phyloP scores from a whole-genome alignment of 2,888 invertebrate genomes.

The Apamea crenata region DNA sequence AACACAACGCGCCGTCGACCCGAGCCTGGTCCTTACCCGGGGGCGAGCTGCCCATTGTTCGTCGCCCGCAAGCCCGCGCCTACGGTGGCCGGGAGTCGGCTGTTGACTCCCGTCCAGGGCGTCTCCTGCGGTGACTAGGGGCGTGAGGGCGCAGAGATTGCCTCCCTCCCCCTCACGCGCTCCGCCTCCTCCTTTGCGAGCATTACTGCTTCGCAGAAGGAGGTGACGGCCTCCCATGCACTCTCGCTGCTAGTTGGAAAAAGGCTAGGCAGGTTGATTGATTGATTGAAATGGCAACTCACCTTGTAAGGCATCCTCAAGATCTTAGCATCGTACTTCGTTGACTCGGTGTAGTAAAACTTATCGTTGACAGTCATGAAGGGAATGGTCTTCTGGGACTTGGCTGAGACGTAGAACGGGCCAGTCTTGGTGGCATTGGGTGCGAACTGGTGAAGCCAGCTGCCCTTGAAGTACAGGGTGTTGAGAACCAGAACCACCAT shows the following conservation, averaged over 20 bases:
- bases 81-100: too few species aligned
- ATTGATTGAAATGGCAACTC: constrained; percentile 62
- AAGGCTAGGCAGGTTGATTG: background rate
- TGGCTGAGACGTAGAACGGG: constrained; percentile 91
- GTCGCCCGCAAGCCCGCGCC: too few species aligned
- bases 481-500: constrained; percentile 93
- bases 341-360: constrained; percentile 92
- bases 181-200: too few species aligned
- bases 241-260: background rate
- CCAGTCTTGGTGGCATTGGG: constrained; percentile 90
- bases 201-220: too few species aligned
- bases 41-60: too few species aligned
- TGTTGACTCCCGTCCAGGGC: too few species aligned
- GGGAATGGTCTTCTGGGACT: constrained; percentile 85
- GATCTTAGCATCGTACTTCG: constrained; percentile 92
- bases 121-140: too few species aligned
- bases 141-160: too few species aligned
- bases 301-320: constrained; percentile 94
- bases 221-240: too few species aligned
- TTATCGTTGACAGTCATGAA: constrained; percentile 93
- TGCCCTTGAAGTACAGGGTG: constrained; percentile 95
- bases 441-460: constrained; percentile 93
- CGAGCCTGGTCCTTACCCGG: too few species aligned
- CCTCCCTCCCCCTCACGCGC: too few species aligned
- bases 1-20: too few species aligned